Evolutionary conservation across 2,888 invertebrate genomes (phyloP), one percentile per base, ranked within the genome.

Genomic region (Acrobeloides nanus): DNA sequence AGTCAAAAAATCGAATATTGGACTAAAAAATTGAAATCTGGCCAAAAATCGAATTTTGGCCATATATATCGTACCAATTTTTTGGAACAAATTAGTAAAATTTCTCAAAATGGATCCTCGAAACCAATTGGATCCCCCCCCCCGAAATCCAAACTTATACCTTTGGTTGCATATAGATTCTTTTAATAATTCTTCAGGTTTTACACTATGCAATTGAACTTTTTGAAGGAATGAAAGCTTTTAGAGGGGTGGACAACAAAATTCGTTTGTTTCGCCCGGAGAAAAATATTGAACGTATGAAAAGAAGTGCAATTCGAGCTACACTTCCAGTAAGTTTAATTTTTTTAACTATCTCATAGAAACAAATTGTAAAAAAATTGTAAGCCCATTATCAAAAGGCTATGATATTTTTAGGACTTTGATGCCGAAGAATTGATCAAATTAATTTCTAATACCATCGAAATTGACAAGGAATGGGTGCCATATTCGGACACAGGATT

Each of bases 181-280:
- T n/a, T 35, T n/a, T 15, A 2, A 46, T 6, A 5, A 24, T 40
- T 38, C n/a, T 60, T 25, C 53, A 68, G 66, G 71, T 70, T 45
- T 53, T 71, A 21, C 71, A 71, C 57, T 71, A 71, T 38, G 71
- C 71, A 18, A 60, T 64, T 33, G 72, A 95, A 90, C 79, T 93
- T 57, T 97, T 97, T 75, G 97, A 97, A 81, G 97, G 97, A 44
- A 82, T 93, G 83, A 97, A 97, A 78, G 93, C 92, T 0, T 97
- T 87, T 77, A 81, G 90, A 62, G 90, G 93, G 7, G 81, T 83
- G 10, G 93, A 97, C 77, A 87, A 86, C 48, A 84, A 83, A 77
- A 86, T 97, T 61, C 81, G 93, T 61, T 78, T 97, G 70, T 97
- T 97, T 78, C 83, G 97, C 41, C 95, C 95, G 0, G 86, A 90